A percentile compares a stretch with the other conserved stretches of the same genome.
phyloP scores from a whole-genome alignment of 2,113 vertebrate genomes.

The Falco punctatus region DNA sequence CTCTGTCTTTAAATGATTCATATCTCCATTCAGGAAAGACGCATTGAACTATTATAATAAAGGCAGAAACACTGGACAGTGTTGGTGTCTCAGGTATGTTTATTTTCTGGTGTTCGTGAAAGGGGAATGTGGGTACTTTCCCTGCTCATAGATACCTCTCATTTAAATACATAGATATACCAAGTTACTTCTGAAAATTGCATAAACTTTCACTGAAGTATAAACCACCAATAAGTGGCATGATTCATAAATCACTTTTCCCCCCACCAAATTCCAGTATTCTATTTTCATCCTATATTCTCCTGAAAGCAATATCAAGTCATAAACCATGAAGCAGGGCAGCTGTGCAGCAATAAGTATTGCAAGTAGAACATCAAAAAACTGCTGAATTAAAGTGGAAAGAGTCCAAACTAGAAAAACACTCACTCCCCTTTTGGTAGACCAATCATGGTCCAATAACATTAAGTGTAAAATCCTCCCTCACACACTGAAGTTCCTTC shows the following conservation, averaged over 20 bases:
- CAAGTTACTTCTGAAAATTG: neutral
- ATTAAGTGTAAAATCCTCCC: neutral
- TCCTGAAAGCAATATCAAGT: conserved; percentile 40
- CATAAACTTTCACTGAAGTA: neutral
- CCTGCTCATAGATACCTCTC: neutral
- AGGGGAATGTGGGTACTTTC: neutral
- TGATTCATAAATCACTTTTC: neutral
- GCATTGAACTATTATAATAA: neutral
- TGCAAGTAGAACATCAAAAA: conserved; percentile 29
- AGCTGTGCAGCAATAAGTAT: conserved; percentile 42
- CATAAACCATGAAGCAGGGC: conserved; percentile 36
- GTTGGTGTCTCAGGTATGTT: neutral
- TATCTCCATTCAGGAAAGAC: neutral
- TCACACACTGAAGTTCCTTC: neutral
- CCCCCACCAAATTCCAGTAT: neutral
- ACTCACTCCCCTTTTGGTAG: neutral
- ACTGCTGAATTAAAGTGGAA: conserved; percentile 42
- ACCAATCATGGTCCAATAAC: neutral
- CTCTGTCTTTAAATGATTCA: neutral
- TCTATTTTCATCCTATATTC: conserved; percentile 15
- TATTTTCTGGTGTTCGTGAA: neutral
- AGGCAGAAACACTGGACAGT: neutral
- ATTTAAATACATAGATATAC: neutral
- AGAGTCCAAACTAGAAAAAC: conserved; percentile 18
- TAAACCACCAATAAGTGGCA: neutral